phyloP scores from a whole-genome alignment of 2,888 invertebrate genomes.

The Chrysolina oricalcia region DNA sequence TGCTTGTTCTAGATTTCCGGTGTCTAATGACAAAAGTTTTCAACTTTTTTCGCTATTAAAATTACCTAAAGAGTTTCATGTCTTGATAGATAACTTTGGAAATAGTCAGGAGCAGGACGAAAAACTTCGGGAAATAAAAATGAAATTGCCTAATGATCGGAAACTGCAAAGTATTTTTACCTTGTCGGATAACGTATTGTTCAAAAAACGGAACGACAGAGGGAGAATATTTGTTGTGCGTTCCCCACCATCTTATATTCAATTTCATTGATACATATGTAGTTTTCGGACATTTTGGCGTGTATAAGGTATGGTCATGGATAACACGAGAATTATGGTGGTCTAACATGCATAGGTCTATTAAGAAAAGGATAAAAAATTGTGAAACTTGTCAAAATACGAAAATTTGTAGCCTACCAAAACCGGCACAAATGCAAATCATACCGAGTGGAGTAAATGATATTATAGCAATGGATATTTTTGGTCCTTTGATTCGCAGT shows the following conservation, averaged over 20 bases:
- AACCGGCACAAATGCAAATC: conserved; percentile 22
- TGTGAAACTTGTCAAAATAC: conserved; percentile 25
- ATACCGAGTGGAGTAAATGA: not conserved
- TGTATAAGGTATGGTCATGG: not conserved
- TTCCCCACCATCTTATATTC: not conserved
- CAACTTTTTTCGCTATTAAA: not conserved
- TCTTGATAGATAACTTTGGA: not conserved
- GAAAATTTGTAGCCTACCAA: conserved; percentile 22
- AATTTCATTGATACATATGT: not conserved
- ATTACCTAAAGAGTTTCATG: not conserved
- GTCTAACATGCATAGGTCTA: too few relatives aligned
- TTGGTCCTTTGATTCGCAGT: not conserved
- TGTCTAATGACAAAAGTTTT: not conserved
- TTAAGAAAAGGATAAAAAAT: not conserved
- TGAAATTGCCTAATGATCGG: not conserved
- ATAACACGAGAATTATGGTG: not conserved
- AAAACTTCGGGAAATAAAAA: not conserved
- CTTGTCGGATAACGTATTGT: not conserved
- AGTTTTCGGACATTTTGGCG: not conserved
- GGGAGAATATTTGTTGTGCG: not conserved
- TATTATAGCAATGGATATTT: not conserved
- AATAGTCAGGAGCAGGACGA: not conserved
- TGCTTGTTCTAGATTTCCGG: not conserved
- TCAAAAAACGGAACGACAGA: not conserved
- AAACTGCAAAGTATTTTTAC: not conserved